A percentile compares a stretch with the other conserved stretches of the same genome.
Evolutionary conservation across 2,113 vertebrate species (phyloP).

Genomic region (Anseranas semipalmata): DNA sequence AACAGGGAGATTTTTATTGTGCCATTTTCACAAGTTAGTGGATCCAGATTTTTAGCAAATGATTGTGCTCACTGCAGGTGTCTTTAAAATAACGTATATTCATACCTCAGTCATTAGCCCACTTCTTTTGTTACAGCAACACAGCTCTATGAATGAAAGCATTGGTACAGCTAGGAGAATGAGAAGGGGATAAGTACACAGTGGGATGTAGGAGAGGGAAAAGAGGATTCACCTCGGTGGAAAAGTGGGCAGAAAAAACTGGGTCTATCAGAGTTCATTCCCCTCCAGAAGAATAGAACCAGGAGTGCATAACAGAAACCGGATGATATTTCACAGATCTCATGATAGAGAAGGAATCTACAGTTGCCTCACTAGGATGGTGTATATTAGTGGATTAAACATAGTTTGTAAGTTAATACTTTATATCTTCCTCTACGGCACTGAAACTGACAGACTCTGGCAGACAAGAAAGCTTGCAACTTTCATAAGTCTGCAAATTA

Average conservation of each 20-base stretch:
- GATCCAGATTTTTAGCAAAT: background rate
- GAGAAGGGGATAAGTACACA: background rate
- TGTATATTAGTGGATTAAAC: background rate
- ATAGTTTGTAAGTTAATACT: background rate
- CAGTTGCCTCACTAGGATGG: background rate
- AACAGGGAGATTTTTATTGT: accelerated
- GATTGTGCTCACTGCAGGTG: background rate
- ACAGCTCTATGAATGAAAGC: background rate
- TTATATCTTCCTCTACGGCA: background rate
- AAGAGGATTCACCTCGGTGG: background rate
- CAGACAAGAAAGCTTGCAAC: background rate
- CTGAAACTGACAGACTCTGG: background rate
- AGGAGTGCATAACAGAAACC: background rate
- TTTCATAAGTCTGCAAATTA: background rate
- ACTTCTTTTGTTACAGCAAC: background rate
- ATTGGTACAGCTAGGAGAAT: background rate
- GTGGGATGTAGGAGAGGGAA: background rate
- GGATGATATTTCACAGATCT: background rate
- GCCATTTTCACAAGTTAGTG: background rate
- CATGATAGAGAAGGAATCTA: background rate
- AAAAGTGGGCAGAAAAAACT: background rate
- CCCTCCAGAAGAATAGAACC: background rate
- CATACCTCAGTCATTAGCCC: background rate
- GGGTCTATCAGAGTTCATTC: background rate
- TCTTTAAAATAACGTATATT: background rate